These are phyloP conservation scores for Drosophila ezoana DNA, from an alignment of 2,888 invertebrate genomes.

Conservation along the genomic window DNA sequence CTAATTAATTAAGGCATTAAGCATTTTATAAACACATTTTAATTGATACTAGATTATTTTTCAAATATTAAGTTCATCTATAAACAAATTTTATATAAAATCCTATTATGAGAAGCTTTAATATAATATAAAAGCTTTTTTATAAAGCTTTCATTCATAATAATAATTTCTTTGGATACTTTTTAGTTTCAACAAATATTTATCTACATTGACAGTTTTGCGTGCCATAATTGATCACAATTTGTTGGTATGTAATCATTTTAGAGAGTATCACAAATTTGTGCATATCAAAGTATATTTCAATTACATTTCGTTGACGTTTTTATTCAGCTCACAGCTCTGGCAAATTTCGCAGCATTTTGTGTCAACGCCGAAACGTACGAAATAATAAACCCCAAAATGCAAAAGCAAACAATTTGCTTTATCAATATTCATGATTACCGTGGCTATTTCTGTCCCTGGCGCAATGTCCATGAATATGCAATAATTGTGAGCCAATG, in stretches of 20 bases:
- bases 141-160: background rate
- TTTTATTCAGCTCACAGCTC: slow-evolving; percentile 22
- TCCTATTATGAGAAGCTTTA: no score
- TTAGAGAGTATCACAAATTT: slow-evolving; percentile 1
- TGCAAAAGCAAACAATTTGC: slow-evolving; percentile 68
- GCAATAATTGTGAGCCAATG: slow-evolving; percentile 56
- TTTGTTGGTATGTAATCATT: background rate
- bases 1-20: no score
- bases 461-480: slow-evolving; percentile 64
- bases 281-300: background rate
- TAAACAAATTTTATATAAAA: no score
- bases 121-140: background rate
- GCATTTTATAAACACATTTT: no score
- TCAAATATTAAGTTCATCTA: no score
- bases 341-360: slow-evolving; percentile 30
- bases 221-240: background rate
- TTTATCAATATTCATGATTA: slow-evolving; percentile 74
- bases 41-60: no score
- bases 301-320: slow-evolving; percentile 6
- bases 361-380: slow-evolving; percentile 25
- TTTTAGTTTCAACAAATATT: no score
- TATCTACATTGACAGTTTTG: no score
- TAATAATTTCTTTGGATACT: no score
- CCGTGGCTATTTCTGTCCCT: slow-evolving; percentile 24
- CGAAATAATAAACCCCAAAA: slow-evolving; percentile 53